Evolutionary conservation across 2,888 invertebrate genomes (phyloP).

Genomic region (Tenodera sinensis): DNA sequence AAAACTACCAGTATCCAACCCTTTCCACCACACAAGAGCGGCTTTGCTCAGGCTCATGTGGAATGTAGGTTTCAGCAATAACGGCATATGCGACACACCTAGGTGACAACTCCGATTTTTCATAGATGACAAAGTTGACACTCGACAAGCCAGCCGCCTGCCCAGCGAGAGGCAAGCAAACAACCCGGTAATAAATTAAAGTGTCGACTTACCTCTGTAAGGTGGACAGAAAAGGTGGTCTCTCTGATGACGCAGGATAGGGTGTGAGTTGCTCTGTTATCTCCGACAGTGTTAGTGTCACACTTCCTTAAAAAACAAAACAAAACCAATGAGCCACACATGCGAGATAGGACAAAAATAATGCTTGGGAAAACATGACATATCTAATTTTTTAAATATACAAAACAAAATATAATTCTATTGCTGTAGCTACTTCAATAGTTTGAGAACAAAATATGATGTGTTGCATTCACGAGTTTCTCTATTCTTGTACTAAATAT

Average conservation of each 20-base stretch:
- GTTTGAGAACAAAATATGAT: no score
- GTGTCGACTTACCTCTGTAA: background rate
- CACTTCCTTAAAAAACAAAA: background rate
- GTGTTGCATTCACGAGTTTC: no score
- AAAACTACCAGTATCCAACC: no score
- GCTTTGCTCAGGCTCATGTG: no score
- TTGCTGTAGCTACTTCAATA: no score
- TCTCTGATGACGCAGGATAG: background rate
- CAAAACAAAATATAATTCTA: background rate
- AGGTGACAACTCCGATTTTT: slow-evolving; percentile 10
- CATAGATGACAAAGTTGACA: slow-evolving; percentile 4
- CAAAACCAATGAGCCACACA: background rate
- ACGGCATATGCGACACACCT: background rate
- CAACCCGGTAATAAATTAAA: background rate
- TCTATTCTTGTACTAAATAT: no score
- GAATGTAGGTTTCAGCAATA: background rate
- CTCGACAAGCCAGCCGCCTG: background rate
- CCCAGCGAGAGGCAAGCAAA: background rate
- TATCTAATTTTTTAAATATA: background rate
- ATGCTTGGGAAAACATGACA: background rate
- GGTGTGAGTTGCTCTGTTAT: background rate
- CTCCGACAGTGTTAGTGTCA: background rate
- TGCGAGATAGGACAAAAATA: background rate
- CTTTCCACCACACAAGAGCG: no score
- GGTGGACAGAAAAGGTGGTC: background rate